Evolutionary conservation across 2,113 vertebrate species (phyloP).

Genomic region (Rhinichthys klamathensis): DNA sequence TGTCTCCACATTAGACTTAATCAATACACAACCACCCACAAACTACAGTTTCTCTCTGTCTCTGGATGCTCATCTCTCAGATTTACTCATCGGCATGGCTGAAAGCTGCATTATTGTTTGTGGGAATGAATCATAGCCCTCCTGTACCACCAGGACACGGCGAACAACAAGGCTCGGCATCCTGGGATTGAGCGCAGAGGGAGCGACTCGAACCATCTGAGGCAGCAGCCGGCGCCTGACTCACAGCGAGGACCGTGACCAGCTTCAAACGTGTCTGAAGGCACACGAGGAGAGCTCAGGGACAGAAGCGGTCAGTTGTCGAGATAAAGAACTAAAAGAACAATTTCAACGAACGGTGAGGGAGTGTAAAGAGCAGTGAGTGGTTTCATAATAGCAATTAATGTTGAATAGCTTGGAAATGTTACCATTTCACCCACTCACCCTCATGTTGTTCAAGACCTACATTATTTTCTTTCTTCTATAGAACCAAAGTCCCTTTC

Average conservation of each 20-base stretch:
- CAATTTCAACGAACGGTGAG: background rate
- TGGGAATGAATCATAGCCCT: constrained; percentile 53
- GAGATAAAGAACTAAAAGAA: background rate
- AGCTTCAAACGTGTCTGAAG: constrained; percentile 14
- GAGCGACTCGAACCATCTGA: constrained; percentile 29
- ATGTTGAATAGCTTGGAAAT: background rate
- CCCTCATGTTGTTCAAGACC: background rate
- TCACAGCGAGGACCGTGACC: constrained; percentile 17
- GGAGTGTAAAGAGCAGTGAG: background rate
- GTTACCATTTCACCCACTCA: background rate
- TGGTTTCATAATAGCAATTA: constrained; percentile 14
- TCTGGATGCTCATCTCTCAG: constrained; percentile 8
- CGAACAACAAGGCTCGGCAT: constrained; percentile 32
- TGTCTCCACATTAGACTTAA: constrained; percentile 62
- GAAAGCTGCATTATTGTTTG: constrained; percentile 57
- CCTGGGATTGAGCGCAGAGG: constrained; percentile 3
- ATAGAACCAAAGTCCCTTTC: background rate
- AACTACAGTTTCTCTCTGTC: background rate
- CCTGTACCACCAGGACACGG: background rate
- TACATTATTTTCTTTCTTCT: background rate
- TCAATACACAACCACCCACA: constrained; percentile 55
- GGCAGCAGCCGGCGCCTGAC: constrained; percentile 29
- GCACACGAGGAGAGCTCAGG: background rate
- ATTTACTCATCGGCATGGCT: constrained; percentile 46
- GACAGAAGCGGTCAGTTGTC: background rate